Evolutionary conservation across 1,140 invertebrate species (phyloP).

Genomic region (Danaus plexippus): DNA sequence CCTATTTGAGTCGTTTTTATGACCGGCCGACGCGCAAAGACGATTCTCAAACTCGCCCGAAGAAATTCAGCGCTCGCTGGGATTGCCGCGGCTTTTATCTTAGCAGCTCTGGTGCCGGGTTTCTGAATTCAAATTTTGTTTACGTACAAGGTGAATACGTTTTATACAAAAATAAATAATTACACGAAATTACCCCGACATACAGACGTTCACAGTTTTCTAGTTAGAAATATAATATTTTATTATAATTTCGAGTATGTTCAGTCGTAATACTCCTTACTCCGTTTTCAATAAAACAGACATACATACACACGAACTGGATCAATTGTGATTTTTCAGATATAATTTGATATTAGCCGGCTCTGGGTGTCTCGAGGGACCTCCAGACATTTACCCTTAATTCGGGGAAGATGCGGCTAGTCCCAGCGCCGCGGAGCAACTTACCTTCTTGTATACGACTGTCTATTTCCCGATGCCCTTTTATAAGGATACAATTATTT

Average conservation of each 20-base stretch:
- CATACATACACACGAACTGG: too few species aligned
- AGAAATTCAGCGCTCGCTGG: slow-evolving; percentile 62
- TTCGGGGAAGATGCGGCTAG: slow-evolving; percentile 53
- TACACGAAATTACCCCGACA: too few species aligned
- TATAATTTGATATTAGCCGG: too few species aligned
- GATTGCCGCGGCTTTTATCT: slow-evolving; percentile 65
- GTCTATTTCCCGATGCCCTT: slow-evolving; percentile 3
- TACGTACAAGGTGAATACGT: slow-evolving; percentile 22
- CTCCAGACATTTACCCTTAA: slow-evolving; percentile 49
- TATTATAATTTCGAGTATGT: too few species aligned
- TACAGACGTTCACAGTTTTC: too few species aligned
- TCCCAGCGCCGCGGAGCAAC: slow-evolving; percentile 34
- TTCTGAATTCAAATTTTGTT: slow-evolving; percentile 62
- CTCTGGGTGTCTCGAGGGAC: slow-evolving; percentile 27
- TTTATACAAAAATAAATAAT: too few species aligned
- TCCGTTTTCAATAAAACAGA: too few species aligned
- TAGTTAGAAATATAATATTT: too few species aligned
- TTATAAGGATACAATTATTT: too few species aligned
- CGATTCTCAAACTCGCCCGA: slow-evolving; percentile 58
- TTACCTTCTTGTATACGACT: slow-evolving; percentile 28
- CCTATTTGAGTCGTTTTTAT: slow-evolving; percentile 72
- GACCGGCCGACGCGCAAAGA: slow-evolving; percentile 66
- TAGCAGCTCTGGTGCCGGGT: slow-evolving; percentile 50
- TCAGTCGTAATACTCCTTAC: too few species aligned
- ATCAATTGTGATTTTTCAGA: too few species aligned